These are phyloP conservation scores for Heliconius sara DNA, from an alignment of 2,888 invertebrate genomes.

Conservation along the genomic window DNA sequence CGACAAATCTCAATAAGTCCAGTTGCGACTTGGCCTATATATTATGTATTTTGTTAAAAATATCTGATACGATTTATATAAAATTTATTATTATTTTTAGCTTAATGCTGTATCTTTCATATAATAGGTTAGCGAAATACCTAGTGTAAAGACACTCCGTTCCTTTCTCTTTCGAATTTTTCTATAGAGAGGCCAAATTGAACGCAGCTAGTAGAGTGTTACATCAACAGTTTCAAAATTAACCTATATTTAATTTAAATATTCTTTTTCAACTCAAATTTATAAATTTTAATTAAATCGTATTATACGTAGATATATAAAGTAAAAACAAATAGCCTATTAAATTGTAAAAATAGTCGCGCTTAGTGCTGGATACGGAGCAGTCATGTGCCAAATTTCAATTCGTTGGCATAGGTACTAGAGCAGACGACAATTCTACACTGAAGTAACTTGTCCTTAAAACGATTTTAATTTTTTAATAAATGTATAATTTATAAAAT, in stretches of 20 bases:
- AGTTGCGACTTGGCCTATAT: not conserved
- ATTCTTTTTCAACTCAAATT: not conserved
- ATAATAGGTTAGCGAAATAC: not conserved
- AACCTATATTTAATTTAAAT: not conserved
- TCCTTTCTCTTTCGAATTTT: not conserved
- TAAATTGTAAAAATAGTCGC: slow-evolving; percentile 10
- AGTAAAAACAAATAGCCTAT: slow-evolving; percentile 21
- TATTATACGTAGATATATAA: not conserved
- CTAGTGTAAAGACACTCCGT: not conserved
- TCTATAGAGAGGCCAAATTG: not conserved
- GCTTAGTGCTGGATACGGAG: slow-evolving; percentile 7
- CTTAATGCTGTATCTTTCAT: not conserved
- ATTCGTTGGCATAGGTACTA: slow-evolving; percentile 26
- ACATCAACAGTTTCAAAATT: not conserved
- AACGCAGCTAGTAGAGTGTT: not conserved
- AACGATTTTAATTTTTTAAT: slow-evolving; percentile 9
- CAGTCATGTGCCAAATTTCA: slow-evolving; percentile 27
- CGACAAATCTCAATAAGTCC: not conserved
- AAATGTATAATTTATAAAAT: not conserved
- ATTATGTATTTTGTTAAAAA: not conserved
- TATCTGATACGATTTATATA: not conserved
- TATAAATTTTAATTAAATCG: not conserved
- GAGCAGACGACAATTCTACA: not conserved
- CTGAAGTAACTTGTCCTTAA: slow-evolving; percentile 21
- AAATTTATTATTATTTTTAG: not conserved